phyloP scores from a whole-genome alignment of 30 jellyfish, hydroid and myxozoan species.

The Catostylus mosaicus region DNA sequence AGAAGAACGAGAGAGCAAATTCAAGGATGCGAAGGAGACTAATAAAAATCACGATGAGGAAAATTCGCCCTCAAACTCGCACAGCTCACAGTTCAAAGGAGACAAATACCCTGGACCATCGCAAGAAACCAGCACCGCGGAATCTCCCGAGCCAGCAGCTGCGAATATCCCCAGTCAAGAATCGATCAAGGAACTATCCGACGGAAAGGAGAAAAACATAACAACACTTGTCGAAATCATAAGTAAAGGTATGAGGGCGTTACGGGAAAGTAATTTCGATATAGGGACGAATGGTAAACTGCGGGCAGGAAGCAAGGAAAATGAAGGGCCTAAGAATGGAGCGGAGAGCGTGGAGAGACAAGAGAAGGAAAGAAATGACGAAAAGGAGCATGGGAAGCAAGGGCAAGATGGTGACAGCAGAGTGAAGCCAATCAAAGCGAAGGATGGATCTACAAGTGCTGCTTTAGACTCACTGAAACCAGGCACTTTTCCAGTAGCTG shows the following conservation, averaged over 20 bases:
- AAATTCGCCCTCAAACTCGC: no score
- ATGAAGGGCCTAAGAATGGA: neutral
- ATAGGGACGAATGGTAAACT: constrained; percentile 13
- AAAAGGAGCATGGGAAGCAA: neutral
- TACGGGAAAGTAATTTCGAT: constrained; percentile 57
- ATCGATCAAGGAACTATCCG: neutral
- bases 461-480: neutral
- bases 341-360: no score
- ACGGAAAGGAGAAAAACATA: constrained; percentile 4
- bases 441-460: neutral
- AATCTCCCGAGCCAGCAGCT: neutral
- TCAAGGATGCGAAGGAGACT: neutral
- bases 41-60: no score
- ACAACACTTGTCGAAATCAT: constrained; percentile 45
- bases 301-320: neutral
- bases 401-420: neutral
- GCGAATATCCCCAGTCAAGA: neutral
- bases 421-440: neutral
- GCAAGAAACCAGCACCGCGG: neutral
- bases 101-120: neutral
- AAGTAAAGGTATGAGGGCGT: constrained; percentile 62
- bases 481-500: neutral
- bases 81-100: no score
- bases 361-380: neutral
- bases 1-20: constrained; percentile 12